Conservation (phyloP, 2,113 vertebrate genomes). For the Atlantisia rogersi region DNA sequence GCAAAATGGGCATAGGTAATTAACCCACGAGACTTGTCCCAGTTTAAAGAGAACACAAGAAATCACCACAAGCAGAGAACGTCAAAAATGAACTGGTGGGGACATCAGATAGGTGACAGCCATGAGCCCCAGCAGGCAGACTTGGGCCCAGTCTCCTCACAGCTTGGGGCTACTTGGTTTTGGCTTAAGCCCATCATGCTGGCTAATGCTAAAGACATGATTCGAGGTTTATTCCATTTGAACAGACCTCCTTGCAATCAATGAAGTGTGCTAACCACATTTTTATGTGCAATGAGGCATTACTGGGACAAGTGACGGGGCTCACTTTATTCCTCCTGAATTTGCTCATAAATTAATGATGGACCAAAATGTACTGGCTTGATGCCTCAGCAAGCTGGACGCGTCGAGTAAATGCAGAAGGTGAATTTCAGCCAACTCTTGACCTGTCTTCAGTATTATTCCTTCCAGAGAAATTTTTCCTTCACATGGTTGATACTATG, state of each 20-base stretch:
- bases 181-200: background rate
- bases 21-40: background rate
- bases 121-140: background rate
- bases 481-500: background rate
- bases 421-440: slow-evolving; percentile 18
- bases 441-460: background rate
- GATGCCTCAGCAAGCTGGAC: background rate
- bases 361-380: background rate
- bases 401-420: background rate
- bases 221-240: background rate
- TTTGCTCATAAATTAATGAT: slow-evolving; percentile 36
- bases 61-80: background rate
- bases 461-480: background rate
- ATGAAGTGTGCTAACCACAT: background rate
- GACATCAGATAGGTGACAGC: background rate
- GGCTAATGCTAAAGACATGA: background rate
- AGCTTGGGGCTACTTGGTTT: background rate
- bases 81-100: background rate
- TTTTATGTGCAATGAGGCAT: background rate
- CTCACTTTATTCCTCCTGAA: background rate
- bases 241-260: background rate
- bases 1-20: background rate
- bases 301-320: background rate
- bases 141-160: background rate
- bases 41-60: background rate